Evolutionary conservation across 1,140 invertebrate genomes (phyloP), one percentile per base, ranked within the genome.

Genomic region (Pararge aegeria): DNA sequence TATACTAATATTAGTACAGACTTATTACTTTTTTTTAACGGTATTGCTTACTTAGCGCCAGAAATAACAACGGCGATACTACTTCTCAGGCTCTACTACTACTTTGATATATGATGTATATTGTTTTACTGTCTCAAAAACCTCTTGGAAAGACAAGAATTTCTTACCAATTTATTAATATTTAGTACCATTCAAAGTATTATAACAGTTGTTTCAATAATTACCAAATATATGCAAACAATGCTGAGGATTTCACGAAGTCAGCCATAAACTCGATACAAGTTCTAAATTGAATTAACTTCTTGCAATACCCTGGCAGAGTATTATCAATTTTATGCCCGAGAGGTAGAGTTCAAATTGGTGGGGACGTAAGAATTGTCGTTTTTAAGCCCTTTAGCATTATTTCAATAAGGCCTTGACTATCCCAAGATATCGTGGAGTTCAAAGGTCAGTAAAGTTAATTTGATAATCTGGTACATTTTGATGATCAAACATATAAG

Each of bases 391-490:
- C 61, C 44, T 52, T 66, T 61, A 55, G 63, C 60, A 54, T 70
- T 68, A 72, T 72, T 73, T 73, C 62, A 68, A 51, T 65, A 64
- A 66, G 66, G 67, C 60, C 64, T 64, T 64, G 60, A 34, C 38
- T 62, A 53, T 63, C 65, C 64, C 70, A 74, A 73, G 71, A 73
- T 79, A 75, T 81, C 66, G 65, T 64, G 61, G 73, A 66, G 61
- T 70, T 57, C 52, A 34, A 12, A 34, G 30, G 30, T 12, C 12
- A 34, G 30, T 12, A n/a, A n/a, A n/a, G n/a, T 12, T 34, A 34
- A 34, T 34, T 12, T 34, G 10, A 34, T 34, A 1, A n/a, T 34
- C 30, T 34, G 30, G 30, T 34, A 34, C 24, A 24, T 4, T 24
- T 24, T 24, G 24, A 24, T 24, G 24, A 24, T 24, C 2, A 24